Evolutionary conservation across 2,797 vertebrate species (phyloP).

Genomic region (Heterohyrax brucei): DNA sequence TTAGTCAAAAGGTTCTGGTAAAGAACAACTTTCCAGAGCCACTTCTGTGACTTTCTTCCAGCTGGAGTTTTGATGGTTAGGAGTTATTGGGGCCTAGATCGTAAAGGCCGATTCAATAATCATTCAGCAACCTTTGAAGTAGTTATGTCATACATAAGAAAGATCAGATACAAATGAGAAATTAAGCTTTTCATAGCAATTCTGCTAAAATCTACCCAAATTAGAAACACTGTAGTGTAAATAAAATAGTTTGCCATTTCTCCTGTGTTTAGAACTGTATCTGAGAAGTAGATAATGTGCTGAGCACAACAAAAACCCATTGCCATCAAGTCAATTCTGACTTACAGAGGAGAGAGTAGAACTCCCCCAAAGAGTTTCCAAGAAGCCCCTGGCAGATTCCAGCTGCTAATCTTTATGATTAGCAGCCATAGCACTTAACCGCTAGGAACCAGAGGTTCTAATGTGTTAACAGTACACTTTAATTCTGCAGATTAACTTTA

Average conservation of each 20-base stretch:
- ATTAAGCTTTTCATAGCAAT: constrained; percentile 37
- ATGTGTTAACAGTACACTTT: constrained; percentile 45
- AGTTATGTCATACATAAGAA: background rate
- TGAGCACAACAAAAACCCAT: too few relatives aligned
- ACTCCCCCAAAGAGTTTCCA: too few relatives aligned
- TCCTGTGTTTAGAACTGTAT: constrained; percentile 38
- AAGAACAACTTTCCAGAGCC: background rate
- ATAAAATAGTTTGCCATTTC: constrained; percentile 54
- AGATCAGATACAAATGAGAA: constrained; percentile 14
- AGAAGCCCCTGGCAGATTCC: too few relatives aligned
- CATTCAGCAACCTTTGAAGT: constrained; percentile 39
- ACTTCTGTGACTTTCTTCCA: background rate
- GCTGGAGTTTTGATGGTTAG: constrained; percentile 19
- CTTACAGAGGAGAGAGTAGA: too few relatives aligned
- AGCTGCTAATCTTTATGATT: too few relatives aligned
- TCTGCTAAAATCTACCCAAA: constrained; percentile 16
- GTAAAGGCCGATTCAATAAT: background rate
- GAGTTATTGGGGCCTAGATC: background rate
- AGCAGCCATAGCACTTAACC: too few relatives aligned
- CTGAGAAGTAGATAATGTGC: constrained; percentile 42
- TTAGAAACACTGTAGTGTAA: background rate
- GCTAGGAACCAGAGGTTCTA: too few relatives aligned
- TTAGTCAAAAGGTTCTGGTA: constrained; percentile 8
- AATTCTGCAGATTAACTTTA: constrained; percentile 57
- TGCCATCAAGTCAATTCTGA: too few relatives aligned